These are phyloP conservation scores for Naso thynnoides DNA, from an alignment of 2,797 vertebrate genomes.

Conservation along the genomic window DNA sequence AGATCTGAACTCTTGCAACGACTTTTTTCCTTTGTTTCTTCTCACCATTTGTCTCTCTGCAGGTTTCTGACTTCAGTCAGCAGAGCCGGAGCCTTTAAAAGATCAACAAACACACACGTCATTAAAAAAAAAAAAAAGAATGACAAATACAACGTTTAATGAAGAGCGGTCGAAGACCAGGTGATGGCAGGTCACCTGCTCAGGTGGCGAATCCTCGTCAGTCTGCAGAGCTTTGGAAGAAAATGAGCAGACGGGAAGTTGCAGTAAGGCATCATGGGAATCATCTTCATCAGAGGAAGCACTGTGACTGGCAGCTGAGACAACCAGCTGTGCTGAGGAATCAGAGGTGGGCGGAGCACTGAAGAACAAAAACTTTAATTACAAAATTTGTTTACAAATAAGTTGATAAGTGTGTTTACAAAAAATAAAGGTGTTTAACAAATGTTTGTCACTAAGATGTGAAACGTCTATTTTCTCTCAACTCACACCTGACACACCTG, in stretches of 20 bases:
- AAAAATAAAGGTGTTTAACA: no score
- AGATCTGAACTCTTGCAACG: no score
- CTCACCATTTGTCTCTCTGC: slow-evolving; percentile 83
- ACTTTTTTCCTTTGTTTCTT: no score
- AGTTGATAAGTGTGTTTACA: no score
- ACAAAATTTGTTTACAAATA: background rate
- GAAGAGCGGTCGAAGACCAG: background rate
- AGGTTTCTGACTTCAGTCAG: slow-evolving; percentile 78
- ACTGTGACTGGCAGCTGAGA: slow-evolving; percentile 4
- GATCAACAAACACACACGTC: background rate
- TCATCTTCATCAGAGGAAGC: background rate
- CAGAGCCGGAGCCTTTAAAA: slow-evolving; percentile 59
- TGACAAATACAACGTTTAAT: background rate
- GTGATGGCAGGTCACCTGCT: slow-evolving; percentile 65
- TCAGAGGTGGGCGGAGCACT: slow-evolving; percentile 39
- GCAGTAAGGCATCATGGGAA: slow-evolving; percentile 28
- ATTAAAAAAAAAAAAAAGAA: no score
- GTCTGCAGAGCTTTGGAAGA: slow-evolving; percentile 75
- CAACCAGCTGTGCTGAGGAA: background rate
- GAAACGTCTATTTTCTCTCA: background rate
- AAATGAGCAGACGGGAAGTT: background rate
- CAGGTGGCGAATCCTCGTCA: slow-evolving; percentile 36
- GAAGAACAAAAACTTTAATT: background rate
- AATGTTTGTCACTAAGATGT: no score
- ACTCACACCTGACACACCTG: slow-evolving; percentile 49